Conservation (phyloP, 2,888 invertebrate genomes). For the Himalopsyche anomala region DNA sequence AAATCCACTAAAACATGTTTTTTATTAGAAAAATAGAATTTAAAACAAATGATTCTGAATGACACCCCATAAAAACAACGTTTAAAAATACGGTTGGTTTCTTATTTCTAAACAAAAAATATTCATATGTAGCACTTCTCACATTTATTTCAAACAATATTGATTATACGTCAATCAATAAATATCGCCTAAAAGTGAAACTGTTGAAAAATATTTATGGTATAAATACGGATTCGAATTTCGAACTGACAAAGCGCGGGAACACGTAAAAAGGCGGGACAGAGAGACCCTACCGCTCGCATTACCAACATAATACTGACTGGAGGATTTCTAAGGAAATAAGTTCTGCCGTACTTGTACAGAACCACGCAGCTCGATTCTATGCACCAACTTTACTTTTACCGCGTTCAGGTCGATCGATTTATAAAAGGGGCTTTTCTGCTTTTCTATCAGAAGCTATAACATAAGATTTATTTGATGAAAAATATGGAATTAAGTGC, state of each 20-base stretch:
- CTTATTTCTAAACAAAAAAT: too few relatives aligned
- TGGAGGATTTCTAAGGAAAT: conserved; percentile 43
- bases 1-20: too few relatives aligned
- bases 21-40: too few relatives aligned
- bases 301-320: conserved; percentile 53
- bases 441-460: not conserved
- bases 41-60: too few relatives aligned
- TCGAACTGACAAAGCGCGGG: conserved; percentile 51
- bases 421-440: conserved; percentile 51
- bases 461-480: not conserved
- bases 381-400: conserved; percentile 41
- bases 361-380: conserved; percentile 18
- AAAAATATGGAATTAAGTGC: not conserved
- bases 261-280: conserved; percentile 50
- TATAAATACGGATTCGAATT: conserved; percentile 35
- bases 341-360: conserved; percentile 2
- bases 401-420: conserved; percentile 45
- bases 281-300: conserved; percentile 50
- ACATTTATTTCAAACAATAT: too few relatives aligned
- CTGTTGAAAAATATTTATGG: too few relatives aligned
- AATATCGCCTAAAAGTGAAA: too few relatives aligned
- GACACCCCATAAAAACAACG: too few relatives aligned
- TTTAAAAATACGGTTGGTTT: too few relatives aligned
- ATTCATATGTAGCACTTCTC: too few relatives aligned
- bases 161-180: too few relatives aligned